Conservation (phyloP, 2,797 vertebrate species). For the Nannoperca australis region DNA sequence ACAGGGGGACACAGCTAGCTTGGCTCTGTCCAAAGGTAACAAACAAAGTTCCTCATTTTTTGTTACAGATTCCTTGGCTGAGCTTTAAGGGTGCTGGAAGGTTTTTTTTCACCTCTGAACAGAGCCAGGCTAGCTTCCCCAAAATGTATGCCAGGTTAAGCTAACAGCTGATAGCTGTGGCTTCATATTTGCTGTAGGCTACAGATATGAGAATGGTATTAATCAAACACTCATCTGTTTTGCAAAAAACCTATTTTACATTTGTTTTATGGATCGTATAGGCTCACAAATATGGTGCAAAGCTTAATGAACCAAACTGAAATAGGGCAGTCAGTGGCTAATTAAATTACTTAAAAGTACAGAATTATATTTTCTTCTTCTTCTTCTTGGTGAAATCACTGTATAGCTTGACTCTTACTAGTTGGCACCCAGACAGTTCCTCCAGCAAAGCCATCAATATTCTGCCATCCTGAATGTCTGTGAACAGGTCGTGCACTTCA, state of each 20-base stretch:
- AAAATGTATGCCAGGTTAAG: background rate
- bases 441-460: constrained; percentile 93
- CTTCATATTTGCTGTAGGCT: background rate
- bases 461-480: constrained; percentile 92
- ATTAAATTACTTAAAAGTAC: background rate
- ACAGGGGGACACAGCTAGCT: background rate
- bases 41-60: too few species aligned
- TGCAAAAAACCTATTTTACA: background rate
- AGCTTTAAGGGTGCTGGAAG: background rate
- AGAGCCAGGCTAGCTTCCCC: too few species aligned
- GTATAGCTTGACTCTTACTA: constrained; percentile 80
- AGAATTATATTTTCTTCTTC: background rate
- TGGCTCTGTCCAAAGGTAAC: too few species aligned
- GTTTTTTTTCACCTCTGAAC: too few species aligned
- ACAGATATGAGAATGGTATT: background rate
- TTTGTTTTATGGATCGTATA: background rate
- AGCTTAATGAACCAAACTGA: background rate
- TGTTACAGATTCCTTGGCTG: background rate
- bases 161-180: background rate
- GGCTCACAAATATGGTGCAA: background rate
- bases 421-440: constrained; percentile 90
- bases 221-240: background rate
- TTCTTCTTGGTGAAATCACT: background rate
- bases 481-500: constrained; percentile 90
- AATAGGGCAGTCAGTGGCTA: background rate